Conservation (phyloP, 2,113 vertebrate species). For the Tragelaphus imberbis region DNA sequence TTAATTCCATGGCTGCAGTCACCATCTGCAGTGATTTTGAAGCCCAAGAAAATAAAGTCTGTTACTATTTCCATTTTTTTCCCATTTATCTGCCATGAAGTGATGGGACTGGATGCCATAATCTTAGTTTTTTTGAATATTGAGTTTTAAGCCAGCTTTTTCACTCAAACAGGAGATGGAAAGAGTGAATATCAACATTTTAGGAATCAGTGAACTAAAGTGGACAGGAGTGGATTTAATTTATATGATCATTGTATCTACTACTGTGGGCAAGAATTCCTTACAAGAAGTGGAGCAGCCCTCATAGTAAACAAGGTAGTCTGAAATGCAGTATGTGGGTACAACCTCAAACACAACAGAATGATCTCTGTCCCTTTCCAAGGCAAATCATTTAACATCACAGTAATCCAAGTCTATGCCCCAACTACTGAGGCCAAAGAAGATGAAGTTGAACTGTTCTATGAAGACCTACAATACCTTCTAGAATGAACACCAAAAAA, state of each 20-base stretch:
- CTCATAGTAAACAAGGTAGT: no score
- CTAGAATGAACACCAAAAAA: no score
- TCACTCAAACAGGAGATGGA: neutral
- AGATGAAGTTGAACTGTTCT: no score
- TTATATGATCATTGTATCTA: neutral
- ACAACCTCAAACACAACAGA: no score
- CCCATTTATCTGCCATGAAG: neutral
- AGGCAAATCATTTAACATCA: no score
- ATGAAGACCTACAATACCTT: no score
- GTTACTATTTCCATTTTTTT: neutral
- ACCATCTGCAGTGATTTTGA: neutral
- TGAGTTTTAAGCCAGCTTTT: neutral
- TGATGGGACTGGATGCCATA: neutral
- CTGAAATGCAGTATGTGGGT: no score
- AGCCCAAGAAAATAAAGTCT: neutral
- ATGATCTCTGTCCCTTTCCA: no score
- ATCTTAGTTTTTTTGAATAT: neutral
- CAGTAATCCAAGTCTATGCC: no score
- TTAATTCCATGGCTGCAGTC: neutral
- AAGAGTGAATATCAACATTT: neutral
- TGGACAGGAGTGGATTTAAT: neutral
- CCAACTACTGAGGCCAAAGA: no score
- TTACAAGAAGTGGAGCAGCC: no score
- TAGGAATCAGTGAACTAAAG: neutral
- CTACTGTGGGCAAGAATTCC: no score